These are phyloP conservation scores for Falcunculus frontatus DNA, from an alignment of 2,113 vertebrate species.

Conservation along the genomic window DNA sequence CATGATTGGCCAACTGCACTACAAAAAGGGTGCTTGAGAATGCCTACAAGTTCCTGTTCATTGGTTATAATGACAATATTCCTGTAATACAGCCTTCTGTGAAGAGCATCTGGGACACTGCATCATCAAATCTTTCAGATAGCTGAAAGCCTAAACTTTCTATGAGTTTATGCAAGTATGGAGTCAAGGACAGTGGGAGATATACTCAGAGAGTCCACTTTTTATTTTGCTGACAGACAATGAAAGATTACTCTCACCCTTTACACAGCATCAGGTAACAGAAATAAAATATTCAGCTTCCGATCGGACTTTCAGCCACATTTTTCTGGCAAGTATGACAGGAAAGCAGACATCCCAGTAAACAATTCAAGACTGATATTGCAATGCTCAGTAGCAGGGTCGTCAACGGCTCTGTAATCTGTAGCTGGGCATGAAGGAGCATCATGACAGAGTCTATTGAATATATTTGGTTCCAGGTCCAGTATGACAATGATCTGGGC, in stretches of 20 bases:
- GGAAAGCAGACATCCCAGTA: not conserved
- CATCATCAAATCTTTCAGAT: not conserved
- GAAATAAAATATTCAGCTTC: not conserved
- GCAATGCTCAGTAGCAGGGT: not conserved
- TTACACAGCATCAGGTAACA: not conserved
- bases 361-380: not conserved
- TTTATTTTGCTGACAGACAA: not conserved
- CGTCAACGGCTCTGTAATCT: not conserved
- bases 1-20: not conserved
- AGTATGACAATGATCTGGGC: not conserved
- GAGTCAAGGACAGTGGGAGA: not conserved
- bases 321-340: not conserved
- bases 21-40: not conserved
- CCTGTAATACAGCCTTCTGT: not conserved
- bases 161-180: not conserved
- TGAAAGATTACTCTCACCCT: not conserved
- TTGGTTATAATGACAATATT: not conserved
- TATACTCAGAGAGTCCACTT: not conserved
- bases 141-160: not conserved
- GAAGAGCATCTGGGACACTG: not conserved
- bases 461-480: not conserved
- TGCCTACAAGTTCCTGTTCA: not conserved
- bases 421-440: not conserved
- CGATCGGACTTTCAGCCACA: not conserved
- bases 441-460: not conserved